A percentile compares a stretch with the other conserved stretches of the same genome.
These are phyloP conservation scores for Limnephilus rhombicus DNA, from an alignment of 2,888 invertebrate genomes.

Conservation along the genomic window DNA sequence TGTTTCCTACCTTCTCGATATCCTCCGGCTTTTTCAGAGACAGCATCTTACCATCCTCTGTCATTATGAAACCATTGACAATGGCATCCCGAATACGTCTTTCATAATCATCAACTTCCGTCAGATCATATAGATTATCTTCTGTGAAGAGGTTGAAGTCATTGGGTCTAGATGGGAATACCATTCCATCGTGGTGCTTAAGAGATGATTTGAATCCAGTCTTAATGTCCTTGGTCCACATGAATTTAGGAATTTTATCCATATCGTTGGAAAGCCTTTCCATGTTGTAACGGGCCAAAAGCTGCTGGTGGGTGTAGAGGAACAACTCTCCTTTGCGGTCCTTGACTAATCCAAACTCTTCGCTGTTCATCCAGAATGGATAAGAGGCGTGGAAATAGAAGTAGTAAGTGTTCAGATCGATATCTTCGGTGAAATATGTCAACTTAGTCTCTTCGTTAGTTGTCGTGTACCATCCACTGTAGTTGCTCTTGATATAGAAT, in stretches of 20 bases:
- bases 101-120: constrained; percentile 70
- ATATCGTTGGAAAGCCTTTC: constrained; percentile 81
- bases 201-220: constrained; percentile 80
- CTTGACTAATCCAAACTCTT: constrained; percentile 69
- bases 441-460: constrained; percentile 74
- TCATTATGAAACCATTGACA: constrained; percentile 74
- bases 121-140: constrained; percentile 55
- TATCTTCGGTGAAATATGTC: constrained; percentile 82
- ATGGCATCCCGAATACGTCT: constrained; percentile 75
- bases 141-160: constrained; percentile 67
- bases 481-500: constrained; percentile 82
- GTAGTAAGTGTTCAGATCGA: constrained; percentile 80
- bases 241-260: constrained; percentile 77
- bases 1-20: constrained; percentile 80
- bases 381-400: constrained; percentile 77
- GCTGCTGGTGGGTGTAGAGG: constrained; percentile 74
- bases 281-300: constrained; percentile 78
- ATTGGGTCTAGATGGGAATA: constrained; percentile 77
- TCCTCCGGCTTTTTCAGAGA: constrained; percentile 79
- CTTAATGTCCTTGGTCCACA: constrained; percentile 76
- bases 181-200: constrained; percentile 77
- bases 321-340: constrained; percentile 74
- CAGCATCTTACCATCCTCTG: constrained; percentile 76
- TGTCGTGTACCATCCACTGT: constrained; percentile 80
- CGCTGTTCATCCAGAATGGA: constrained; percentile 78